Percentiles rank a stretch among this genome's conserved stretches.
Evolutionary conservation across 2,888 invertebrate species (phyloP).

Genomic region (Parnassius orleans): DNA sequence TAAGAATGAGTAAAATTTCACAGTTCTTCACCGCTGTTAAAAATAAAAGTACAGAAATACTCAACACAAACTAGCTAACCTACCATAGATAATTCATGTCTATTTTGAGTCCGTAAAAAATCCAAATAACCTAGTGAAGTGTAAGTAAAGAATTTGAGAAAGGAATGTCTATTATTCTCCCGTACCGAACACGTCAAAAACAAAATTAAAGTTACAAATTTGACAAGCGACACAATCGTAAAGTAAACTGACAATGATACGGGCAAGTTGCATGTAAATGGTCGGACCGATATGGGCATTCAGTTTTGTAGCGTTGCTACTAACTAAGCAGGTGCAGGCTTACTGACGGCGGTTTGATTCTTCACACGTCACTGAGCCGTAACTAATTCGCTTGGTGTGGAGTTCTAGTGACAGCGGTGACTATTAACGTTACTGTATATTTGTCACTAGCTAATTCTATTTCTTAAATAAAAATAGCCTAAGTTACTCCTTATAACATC

Average conservation of each 20-base stretch:
- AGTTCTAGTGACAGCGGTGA: conserved; percentile 45
- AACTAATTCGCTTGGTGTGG: conserved; percentile 41
- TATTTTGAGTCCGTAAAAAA: neutral
- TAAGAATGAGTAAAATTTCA: neutral
- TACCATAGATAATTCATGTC: neutral
- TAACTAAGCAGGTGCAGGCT: conserved; percentile 60
- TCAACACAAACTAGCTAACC: too few relatives aligned
- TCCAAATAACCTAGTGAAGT: conserved; percentile 3
- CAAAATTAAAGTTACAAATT: conserved; percentile 32
- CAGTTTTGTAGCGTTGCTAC: conserved; percentile 10
- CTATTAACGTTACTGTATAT: neutral
- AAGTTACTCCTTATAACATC: too few relatives aligned
- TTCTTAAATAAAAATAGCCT: too few relatives aligned
- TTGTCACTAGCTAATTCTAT: too few relatives aligned
- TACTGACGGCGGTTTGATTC: conserved; percentile 45
- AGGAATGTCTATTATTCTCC: conserved; percentile 11
- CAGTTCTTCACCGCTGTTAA: neutral
- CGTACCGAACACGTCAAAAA: conserved; percentile 26
- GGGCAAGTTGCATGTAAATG: conserved; percentile 41
- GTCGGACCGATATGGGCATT: conserved; percentile 21
- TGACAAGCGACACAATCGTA: conserved; percentile 54
- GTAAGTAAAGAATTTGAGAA: neutral
- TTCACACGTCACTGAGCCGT: conserved; percentile 49
- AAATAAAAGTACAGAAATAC: conserved; percentile 3
- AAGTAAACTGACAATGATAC: conserved; percentile 48